Base-by-base conservation (phyloP, 1,140 invertebrate species). In the Aradophagus sp. region DNA sequence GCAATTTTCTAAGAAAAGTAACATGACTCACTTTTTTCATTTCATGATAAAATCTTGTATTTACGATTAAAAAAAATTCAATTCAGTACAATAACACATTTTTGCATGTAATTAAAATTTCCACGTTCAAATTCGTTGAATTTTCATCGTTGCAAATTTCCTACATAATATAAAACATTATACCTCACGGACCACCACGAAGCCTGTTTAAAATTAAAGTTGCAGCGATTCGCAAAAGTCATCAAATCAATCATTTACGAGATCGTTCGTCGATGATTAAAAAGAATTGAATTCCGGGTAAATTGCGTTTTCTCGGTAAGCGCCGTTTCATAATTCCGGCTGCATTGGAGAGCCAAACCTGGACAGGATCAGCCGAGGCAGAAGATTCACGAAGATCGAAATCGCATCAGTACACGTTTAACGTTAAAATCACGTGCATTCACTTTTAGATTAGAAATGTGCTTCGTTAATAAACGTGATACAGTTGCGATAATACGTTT, bases 341-440 rank as follows among this genome's bases (percentile, higher is more conserved):
- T 12, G 1, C n/a, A n/a, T n/a, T n/a, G n/a, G n/a, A n/a, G n/a
- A n/a, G n/a, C n/a, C 7, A 20, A 45, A 35, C 14, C 62, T 66
- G 62, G 34, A 34, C 29, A 61, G 10, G 17, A 61, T 61, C 38
- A 68, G 32, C 14, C 11, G 27, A 63, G n/a, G n/a, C n/a, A n/a
- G n/a, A n/a, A n/a, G n/a, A n/a, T n/a, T n/a, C n/a, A n/a, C n/a
- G n/a, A n/a, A n/a, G n/a, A n/a, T n/a, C 50, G 32, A 36, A 45
- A 39, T 32, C 38, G 23, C 38, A 44, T 50, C 20, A 52, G 38
- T 35, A 36, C 31, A 48, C 45, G 67, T 47, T 71, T 59, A 35
- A 8, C 34, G 48, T 71, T 59, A 71, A 71, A 63, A 52, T 63
- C 59, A 71, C 17, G 11, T 32, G 15, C 63, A 70, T 62, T 56